Conservation (phyloP, 2,113 vertebrate genomes). For the Lepidothrix coronata region DNA sequence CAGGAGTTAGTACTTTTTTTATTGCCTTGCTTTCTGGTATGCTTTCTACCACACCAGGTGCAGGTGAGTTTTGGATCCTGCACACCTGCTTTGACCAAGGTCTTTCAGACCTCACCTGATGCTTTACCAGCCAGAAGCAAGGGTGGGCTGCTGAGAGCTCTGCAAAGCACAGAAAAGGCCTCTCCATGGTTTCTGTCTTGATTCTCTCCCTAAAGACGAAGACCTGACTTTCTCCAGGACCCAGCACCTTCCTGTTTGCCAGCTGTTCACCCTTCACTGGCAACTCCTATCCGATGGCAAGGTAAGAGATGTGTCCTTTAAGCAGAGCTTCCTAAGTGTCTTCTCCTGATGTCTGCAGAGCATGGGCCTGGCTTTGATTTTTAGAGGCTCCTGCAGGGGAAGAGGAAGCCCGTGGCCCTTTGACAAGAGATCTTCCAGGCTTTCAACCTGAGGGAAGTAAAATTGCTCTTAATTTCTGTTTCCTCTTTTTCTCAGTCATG, state of each 20-base stretch:
- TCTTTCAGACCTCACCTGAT: not conserved
- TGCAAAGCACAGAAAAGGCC: not conserved
- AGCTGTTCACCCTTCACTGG: not conserved
- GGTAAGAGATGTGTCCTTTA: not conserved
- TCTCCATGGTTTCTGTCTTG: fast-evolving
- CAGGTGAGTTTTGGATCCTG: not conserved
- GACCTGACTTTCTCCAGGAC: not conserved
- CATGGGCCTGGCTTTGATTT: not conserved
- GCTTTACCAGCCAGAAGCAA: not conserved
- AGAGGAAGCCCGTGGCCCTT: not conserved
- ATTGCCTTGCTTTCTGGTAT: not conserved
- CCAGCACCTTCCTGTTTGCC: not conserved
- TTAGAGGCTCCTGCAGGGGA: not conserved
- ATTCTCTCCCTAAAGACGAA: not conserved
- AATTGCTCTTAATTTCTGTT: not conserved
- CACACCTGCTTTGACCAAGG: not conserved
- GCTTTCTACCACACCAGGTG: not conserved
- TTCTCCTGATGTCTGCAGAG: not conserved
- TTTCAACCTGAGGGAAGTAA: not conserved
- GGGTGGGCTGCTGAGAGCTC: not conserved
- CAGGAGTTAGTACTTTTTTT: not conserved
- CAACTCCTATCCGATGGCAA: not conserved
- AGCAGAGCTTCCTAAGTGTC: not conserved
- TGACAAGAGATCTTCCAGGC: not conserved
- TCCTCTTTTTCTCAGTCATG: not conserved